Base-by-base conservation (phyloP, 2,888 invertebrate species). In the Ceraclea dissimilis region DNA sequence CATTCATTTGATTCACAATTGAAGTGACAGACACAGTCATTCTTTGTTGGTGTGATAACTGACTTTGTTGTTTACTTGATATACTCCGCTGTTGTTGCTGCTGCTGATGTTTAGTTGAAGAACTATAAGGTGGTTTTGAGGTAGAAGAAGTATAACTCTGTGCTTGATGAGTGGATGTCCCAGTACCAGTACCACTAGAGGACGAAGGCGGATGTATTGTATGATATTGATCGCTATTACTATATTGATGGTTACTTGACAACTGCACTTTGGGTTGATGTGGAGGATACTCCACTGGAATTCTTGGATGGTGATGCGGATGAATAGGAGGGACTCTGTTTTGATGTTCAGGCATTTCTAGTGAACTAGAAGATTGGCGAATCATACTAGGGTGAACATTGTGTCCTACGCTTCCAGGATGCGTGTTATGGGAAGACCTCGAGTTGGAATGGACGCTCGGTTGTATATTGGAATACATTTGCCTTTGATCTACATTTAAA, bases 11-110 rank as follows among this genome's bases (percentile, higher is more conserved):
- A 66, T 76, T 73, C 8, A 78, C 76, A 49, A 78, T 61, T 39
- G 74, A 68, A 2, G 78, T 76, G 13, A 78, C 78, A 31, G 78
- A 76, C 13, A 78, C 78, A 1, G 78, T 78, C 72, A 74, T 71
- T 34, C 76, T 71, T 17, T 73, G 66, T 65, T 74, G 74, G 64
- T 75, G 78, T 63, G 68, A 73, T 11, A 73, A 70, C 13, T 63
- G 71, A 74, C 16, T 71, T 71, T 26, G 75, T 71, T 26, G 75
- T 68, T 63, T 77, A 75, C 22, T 69, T 65, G 43, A 69, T 63
- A 22, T 71, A 68, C 17, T 39, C 17, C 77, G 70, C n/a, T n/a
- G n/a, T 26, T 70, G 71, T 17, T 74, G 71, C 49, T 74, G 10
- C 2, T 47, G 10, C 4, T 44, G 16, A 44, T 55, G 58, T 49